Conservation (phyloP, 1,140 invertebrate species). For the Dufourea novaeangliae region DNA sequence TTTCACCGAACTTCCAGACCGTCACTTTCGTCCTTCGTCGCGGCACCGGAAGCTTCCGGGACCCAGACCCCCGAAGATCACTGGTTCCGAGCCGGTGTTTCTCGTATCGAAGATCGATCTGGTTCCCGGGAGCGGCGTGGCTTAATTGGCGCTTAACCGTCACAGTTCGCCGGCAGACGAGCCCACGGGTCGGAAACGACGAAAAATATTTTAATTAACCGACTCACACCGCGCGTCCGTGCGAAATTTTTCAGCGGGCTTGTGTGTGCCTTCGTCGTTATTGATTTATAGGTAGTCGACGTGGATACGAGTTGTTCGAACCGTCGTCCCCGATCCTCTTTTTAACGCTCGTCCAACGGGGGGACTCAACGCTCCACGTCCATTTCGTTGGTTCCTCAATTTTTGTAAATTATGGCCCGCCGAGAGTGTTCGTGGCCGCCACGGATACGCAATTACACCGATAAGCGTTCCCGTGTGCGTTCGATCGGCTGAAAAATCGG, state of each 20-base stretch:
- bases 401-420: conserved; percentile 43
- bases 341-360: neutral
- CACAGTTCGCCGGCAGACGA: conserved; percentile 25
- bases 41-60: conserved; percentile 11
- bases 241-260: conserved; percentile 7
- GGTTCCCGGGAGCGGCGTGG: neutral
- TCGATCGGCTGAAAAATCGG: conserved; percentile 9
- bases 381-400: conserved; percentile 38
- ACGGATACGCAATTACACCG: conserved; percentile 26
- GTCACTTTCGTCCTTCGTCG: neutral
- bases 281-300: conserved; percentile 40
- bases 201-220: conserved; percentile 39
- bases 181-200: conserved; percentile 14
- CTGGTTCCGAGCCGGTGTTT: conserved; percentile 13
- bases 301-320: conserved; percentile 6
- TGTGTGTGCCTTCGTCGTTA: conserved; percentile 5
- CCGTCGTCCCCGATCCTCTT: neutral
- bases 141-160: conserved; percentile 45
- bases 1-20: too few relatives aligned
- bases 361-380: neutral
- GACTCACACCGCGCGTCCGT: neutral
- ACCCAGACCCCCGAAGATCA: neutral
- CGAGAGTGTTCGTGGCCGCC: neutral
- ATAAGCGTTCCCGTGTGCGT: conserved; percentile 10
- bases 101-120: conserved; percentile 5